phyloP scores from a whole-genome alignment of 2,797 vertebrate genomes.

The Phaenicophaeus curvirostris region DNA sequence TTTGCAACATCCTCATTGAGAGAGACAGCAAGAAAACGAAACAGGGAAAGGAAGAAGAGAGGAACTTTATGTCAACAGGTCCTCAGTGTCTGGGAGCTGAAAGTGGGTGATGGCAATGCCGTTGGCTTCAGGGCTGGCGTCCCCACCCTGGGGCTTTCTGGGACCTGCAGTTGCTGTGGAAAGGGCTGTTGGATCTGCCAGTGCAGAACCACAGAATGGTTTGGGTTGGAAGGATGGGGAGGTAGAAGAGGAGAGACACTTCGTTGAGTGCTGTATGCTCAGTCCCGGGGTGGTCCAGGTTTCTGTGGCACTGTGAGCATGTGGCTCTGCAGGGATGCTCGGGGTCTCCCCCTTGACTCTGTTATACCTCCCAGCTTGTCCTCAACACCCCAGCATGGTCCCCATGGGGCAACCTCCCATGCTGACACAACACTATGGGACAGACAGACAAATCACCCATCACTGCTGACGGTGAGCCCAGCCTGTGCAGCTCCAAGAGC shows the following conservation, averaged over 20 bases:
- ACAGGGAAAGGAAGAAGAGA: neutral
- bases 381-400: accelerated
- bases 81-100: accelerated
- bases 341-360: no score
- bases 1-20: slow-evolving; percentile 56
- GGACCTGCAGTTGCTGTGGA: accelerated
- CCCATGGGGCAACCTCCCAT: neutral
- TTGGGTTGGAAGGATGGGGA: no score
- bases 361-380: neutral
- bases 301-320: accelerated
- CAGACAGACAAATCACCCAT: accelerated
- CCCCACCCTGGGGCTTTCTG: neutral
- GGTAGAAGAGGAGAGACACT: neutral
- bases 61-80: neutral
- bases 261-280: neutral
- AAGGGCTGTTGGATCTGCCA: neutral
- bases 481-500: neutral
- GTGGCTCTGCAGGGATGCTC: neutral
- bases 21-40: slow-evolving; percentile 15
- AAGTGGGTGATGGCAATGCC: neutral
- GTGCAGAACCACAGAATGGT: no score
- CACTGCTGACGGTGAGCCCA: accelerated
- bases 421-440: accelerated
- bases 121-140: neutral
- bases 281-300: no score